phyloP scores from a whole-genome alignment of 1,140 invertebrate species.

The Sitobion miscanthi region DNA sequence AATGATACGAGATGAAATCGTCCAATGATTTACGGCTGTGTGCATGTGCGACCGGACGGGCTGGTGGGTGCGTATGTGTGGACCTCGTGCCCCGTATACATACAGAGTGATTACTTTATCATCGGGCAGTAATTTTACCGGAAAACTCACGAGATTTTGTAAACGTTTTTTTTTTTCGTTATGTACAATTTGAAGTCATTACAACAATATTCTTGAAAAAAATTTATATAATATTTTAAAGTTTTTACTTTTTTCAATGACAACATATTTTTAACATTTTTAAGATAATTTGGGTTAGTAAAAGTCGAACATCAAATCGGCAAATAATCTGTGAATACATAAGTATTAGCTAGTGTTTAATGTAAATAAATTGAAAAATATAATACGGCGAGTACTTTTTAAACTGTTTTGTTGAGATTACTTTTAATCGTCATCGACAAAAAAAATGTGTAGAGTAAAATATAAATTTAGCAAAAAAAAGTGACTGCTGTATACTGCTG shows the following conservation, averaged over 20 bases:
- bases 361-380: too few species aligned
- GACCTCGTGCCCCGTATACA: background rate
- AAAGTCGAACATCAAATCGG: too few species aligned
- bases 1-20: constrained; percentile 29
- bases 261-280: too few species aligned
- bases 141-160: background rate
- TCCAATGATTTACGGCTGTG: constrained; percentile 36
- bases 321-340: too few species aligned
- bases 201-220: too few species aligned
- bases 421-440: background rate
- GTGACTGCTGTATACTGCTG: background rate
- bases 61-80: background rate
- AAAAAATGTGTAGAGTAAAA: background rate
- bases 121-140: rapidly evolving
- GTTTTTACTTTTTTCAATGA: too few species aligned
- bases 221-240: too few species aligned
- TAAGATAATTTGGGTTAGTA: too few species aligned
- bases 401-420: background rate
- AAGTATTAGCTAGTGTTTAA: too few species aligned
- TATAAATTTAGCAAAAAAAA: background rate
- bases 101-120: background rate
- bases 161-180: background rate
- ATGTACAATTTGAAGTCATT: background rate
- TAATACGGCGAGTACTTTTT: background rate
- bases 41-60: background rate